These are phyloP conservation scores for Intellagama lesueurii DNA, from an alignment of 2,797 vertebrate species.

Conservation along the genomic window DNA sequence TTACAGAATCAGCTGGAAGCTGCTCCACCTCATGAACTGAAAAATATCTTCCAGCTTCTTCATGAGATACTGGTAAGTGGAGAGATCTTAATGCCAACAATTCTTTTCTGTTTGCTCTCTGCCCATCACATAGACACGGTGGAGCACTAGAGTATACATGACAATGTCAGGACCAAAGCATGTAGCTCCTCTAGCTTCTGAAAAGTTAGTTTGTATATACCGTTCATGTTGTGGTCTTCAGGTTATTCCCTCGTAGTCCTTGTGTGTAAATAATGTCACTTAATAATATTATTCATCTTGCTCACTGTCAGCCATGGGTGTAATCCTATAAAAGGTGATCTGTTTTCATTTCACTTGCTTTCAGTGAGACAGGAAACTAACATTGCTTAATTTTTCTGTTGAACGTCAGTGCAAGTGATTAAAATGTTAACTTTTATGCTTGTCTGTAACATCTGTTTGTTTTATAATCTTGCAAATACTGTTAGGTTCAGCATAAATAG, in stretches of 20 bases:
- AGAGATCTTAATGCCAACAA: background rate
- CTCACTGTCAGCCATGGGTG: background rate
- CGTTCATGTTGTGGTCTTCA: background rate
- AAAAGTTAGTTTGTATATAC: background rate
- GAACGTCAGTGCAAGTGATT: background rate
- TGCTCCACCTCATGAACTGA: constrained; percentile 95
- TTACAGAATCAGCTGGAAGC: constrained; percentile 93
- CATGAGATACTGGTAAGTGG: constrained; percentile 92
- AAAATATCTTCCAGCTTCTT: constrained; percentile 95
- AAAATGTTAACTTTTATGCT: background rate
- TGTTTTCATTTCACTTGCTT: background rate
- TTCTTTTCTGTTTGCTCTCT: background rate
- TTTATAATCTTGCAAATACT: background rate
- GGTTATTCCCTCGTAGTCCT: background rate
- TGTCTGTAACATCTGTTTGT: background rate
- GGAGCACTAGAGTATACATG: background rate
- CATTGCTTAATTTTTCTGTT: background rate
- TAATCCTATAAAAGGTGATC: background rate
- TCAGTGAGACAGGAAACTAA: background rate
- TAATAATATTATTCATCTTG: background rate
- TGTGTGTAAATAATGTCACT: background rate
- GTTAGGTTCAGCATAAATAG: background rate
- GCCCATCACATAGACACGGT: background rate
- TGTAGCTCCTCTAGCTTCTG: background rate
- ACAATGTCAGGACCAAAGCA: background rate